Percentiles rank a stretch among this genome's conserved stretches.
phyloP scores from a whole-genome alignment of 2,113 vertebrate genomes.

The Bubo scandiacus region DNA sequence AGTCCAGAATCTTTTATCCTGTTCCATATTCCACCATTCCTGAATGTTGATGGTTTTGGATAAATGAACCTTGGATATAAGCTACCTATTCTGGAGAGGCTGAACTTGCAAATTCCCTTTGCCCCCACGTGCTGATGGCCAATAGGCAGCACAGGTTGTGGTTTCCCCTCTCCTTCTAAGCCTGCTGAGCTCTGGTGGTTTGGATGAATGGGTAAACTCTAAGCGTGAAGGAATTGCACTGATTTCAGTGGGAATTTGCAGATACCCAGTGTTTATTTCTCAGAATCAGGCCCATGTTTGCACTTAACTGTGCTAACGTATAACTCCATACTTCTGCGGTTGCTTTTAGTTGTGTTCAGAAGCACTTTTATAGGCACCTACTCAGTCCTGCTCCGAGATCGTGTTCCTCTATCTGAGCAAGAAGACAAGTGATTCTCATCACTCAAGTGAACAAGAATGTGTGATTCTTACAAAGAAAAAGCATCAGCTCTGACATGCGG shows the following conservation, averaged over 20 bases:
- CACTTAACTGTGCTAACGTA: not conserved
- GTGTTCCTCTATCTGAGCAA: not conserved
- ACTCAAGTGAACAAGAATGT: not conserved
- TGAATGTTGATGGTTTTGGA: not conserved
- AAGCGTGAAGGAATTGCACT: not conserved
- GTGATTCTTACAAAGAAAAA: not conserved
- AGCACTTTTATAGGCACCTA: not conserved
- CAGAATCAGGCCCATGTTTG: not conserved
- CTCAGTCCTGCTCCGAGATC: not conserved
- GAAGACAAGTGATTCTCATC: not conserved
- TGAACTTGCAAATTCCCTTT: not conserved
- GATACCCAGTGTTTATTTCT: not conserved
- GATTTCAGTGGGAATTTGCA: not conserved
- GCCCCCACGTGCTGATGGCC: not conserved
- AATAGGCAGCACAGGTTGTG: not conserved
- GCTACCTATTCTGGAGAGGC: not conserved
- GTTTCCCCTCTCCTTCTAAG: not conserved
- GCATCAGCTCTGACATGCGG: not conserved
- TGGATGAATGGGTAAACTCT: not conserved
- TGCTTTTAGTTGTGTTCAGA: not conserved
- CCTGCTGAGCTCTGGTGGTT: not conserved
- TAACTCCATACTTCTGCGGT: not conserved
- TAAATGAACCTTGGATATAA: not conserved
- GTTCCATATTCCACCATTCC: not conserved
- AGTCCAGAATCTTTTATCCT: not conserved